Conservation (phyloP, 2,888 invertebrate species). For the Ormia ochracea region DNA sequence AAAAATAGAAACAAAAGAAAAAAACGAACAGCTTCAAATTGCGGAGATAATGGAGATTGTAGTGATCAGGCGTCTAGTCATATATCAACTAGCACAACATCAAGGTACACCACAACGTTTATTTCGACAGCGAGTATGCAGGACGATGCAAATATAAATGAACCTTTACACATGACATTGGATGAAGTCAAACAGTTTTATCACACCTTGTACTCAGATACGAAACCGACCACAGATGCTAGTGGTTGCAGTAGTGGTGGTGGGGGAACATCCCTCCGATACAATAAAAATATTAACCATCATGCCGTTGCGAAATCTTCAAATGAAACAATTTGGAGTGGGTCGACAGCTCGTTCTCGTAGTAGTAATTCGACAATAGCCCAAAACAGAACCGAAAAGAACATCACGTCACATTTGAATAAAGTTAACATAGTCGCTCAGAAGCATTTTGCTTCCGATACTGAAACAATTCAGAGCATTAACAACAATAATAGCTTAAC, state of each 20-base stretch:
- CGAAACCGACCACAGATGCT: conserved; percentile 79
- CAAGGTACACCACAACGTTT: conserved; percentile 48
- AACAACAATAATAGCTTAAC: conserved; percentile 65
- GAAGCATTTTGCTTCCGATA: conserved; percentile 63
- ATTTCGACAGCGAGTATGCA: conserved; percentile 54
- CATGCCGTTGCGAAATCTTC: conserved; percentile 71
- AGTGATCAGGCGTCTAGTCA: conserved; percentile 63
- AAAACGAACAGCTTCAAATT: conserved; percentile 73
- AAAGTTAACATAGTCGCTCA: conserved; percentile 47
- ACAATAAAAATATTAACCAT: conserved; percentile 62
- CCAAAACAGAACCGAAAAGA: conserved; percentile 43
- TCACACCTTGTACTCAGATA: conserved; percentile 85
- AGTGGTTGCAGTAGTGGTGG: conserved; percentile 7
- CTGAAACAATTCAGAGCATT: conserved; percentile 65
- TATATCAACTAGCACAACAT: conserved; percentile 79
- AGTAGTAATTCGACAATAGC: conserved; percentile 63
- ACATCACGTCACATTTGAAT: conserved; percentile 21
- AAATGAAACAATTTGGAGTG: conserved; percentile 71
- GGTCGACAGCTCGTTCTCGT: conserved; percentile 69
- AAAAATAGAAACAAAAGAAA: conserved; percentile 74
- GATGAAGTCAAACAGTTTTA: conserved; percentile 90
- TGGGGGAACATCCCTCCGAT: conserved; percentile 74
- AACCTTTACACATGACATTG: conserved; percentile 89
- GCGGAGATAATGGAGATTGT: conserved; percentile 67
- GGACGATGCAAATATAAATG: conserved; percentile 80